Evolutionary conservation across 2,113 vertebrate genomes (phyloP), one percentile per base, ranked within the genome.

Genomic region (Muscicapa adusta): DNA sequence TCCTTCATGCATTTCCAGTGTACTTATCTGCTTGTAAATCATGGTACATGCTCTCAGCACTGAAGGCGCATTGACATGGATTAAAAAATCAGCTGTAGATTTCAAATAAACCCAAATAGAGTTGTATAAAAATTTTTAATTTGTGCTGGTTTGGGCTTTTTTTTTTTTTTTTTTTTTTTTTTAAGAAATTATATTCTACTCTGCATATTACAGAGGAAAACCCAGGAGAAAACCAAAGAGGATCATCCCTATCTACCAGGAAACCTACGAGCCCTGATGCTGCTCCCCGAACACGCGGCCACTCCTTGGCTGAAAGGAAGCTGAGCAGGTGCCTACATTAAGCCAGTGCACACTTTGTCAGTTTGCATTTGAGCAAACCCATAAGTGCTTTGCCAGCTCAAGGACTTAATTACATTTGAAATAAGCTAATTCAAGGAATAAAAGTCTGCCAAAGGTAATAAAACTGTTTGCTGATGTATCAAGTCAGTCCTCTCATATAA

Each of bases 401-500:
- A 94, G 75, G 67, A 42, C 90, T 94, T 93, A 81, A 96, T 93
- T 88, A 53, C 74, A 67, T 94, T 88, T 80, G 57, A 94, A 93
- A 72, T 74, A 88, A 89, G 71, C 42, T 95, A 94, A 88, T 88
- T 92, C 63, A 90, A 96, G 89, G 72, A 85, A 88, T 80, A 90
- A 67, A 95, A 91, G 71, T 91, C 88, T 96, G 93, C 56, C 95
- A 94, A 95, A 96, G 85, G 88, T 83, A 94, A 94, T 91, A 93
- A 94, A 80, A 93, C 67, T 89, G 88, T 95, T 95, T 95, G 85
- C 84, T 25, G 4, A 94, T 66, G 81, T 61, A 83, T 72, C 80
- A 71, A 89, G 80, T 68, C 61, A 42, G 47, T 42, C 38, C 43
- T 53, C 67, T 51, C 51, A n/a, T 29, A 53, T 74, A 43, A 86